A percentile compares a stretch with the other conserved stretches of the same genome.
Conservation (phyloP, 2,113 vertebrate species). For the Danionella cerebrum region DNA sequence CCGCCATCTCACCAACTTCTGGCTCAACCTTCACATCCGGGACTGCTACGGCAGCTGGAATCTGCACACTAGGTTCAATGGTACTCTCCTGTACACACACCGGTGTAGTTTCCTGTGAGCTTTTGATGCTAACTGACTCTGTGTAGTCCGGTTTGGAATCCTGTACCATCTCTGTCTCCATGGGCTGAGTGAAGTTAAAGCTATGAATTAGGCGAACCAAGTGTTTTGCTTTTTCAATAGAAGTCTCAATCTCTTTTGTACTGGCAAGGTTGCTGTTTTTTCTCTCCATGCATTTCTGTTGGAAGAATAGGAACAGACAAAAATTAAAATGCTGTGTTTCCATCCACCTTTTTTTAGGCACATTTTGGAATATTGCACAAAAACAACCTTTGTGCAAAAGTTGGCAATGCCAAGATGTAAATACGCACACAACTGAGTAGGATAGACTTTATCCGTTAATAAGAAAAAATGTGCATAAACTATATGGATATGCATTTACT, state of each 20-base stretch:
- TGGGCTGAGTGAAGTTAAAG: conserved; percentile 83
- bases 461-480: no score
- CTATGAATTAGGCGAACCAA: conserved; percentile 94
- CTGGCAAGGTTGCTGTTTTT: conserved; percentile 91
- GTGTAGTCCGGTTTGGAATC: conserved; percentile 6
- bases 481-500: no score
- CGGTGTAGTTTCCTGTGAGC: not conserved
- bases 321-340: no score
- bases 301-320: conserved; percentile 27
- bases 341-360: no score
- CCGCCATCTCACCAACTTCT: conserved; percentile 20
- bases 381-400: no score
- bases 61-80: conserved; percentile 12
- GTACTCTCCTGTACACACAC: conserved; percentile 4
- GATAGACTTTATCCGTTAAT: no score
- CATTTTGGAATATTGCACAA: no score
- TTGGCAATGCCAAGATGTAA: no score
- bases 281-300: conserved; percentile 98
- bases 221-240: conserved; percentile 93
- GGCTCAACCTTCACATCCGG: conserved; percentile 23
- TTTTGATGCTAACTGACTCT: not conserved
- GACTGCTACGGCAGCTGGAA: conserved; percentile 8
- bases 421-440: no score
- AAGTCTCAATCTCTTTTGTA: conserved; percentile 96
- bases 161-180: conserved; percentile 55